Percentiles rank a stretch among this genome's conserved stretches.
Evolutionary conservation across 1,140 invertebrate genomes (phyloP).

Genomic region (Popillia japonica): DNA sequence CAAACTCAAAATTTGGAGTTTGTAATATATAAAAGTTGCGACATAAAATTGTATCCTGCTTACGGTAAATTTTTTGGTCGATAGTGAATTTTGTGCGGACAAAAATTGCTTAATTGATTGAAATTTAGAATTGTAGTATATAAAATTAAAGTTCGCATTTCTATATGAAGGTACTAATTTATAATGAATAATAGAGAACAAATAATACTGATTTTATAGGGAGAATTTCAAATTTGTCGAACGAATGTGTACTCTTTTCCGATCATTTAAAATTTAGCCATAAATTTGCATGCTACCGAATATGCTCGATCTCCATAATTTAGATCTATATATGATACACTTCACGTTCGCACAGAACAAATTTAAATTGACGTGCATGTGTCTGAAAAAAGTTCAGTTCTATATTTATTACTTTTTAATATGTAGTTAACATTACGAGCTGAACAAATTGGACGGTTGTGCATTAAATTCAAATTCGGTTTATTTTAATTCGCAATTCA

Average conservation of each 20-base stretch:
- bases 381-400: neutral
- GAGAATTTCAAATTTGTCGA: too few species aligned
- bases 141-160: too few species aligned
- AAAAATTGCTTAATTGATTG: too few species aligned
- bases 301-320: neutral
- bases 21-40: too few species aligned
- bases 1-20: too few species aligned
- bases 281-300: neutral
- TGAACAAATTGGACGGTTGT: neutral
- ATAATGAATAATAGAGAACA: too few species aligned
- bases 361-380: neutral
- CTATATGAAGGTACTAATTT: too few species aligned
- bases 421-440: neutral
- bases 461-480: neutral
- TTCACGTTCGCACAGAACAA: neutral
- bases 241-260: neutral
- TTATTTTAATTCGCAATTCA: slow-evolving; percentile 6
- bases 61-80: too few species aligned
- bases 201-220: too few species aligned
- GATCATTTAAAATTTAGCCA: neutral
- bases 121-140: too few species aligned
- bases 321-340: neutral
- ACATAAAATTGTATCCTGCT: too few species aligned
- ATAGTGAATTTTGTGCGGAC: too few species aligned
- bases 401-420: slow-evolving; percentile 2